These are phyloP conservation scores for Periophthalmus modestus DNA, from an alignment of 2,113 vertebrate species.

Conservation along the genomic window DNA sequence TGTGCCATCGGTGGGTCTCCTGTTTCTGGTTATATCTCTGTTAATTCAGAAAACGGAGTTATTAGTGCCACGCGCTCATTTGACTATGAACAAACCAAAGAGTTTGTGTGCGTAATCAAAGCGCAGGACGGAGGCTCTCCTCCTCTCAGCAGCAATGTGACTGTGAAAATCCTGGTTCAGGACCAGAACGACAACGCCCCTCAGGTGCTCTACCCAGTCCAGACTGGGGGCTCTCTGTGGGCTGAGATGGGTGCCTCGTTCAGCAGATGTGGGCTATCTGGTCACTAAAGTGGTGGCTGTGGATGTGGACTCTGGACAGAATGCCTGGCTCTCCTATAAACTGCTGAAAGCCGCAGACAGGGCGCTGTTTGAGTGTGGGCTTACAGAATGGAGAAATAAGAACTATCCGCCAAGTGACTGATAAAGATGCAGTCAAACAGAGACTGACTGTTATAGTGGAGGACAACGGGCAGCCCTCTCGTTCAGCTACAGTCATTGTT, in stretches of 20 bases:
- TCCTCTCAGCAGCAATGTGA: too few species aligned
- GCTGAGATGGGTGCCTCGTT: constrained; percentile 65
- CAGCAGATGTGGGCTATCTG: constrained; percentile 63
- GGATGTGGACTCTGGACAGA: too few species aligned
- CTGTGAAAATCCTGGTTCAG: too few species aligned
- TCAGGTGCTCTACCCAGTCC: too few species aligned
- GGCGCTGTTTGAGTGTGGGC: constrained; percentile 35
- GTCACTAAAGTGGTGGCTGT: constrained; percentile 71
- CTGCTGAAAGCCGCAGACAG: too few species aligned
- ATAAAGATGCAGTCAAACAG: constrained; percentile 72
- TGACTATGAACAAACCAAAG: constrained; percentile 69
- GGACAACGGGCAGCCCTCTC: constrained; percentile 55
- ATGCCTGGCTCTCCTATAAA: too few species aligned
- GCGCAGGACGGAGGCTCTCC: too few species aligned
- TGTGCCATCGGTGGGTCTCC: too few species aligned
- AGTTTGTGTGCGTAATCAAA: too few species aligned
- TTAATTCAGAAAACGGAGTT: constrained; percentile 72
- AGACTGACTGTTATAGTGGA: constrained; percentile 52
- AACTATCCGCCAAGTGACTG: constrained; percentile 61
- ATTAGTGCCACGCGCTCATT: constrained; percentile 52
- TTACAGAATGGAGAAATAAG: constrained; percentile 42
- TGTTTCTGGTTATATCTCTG: too few species aligned
- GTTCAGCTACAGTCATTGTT: too few species aligned
- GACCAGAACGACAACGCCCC: too few species aligned
- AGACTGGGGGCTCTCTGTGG: constrained; percentile 46